Conservation (phyloP, 2,797 vertebrate species). For the Acipenser transmontanus region DNA sequence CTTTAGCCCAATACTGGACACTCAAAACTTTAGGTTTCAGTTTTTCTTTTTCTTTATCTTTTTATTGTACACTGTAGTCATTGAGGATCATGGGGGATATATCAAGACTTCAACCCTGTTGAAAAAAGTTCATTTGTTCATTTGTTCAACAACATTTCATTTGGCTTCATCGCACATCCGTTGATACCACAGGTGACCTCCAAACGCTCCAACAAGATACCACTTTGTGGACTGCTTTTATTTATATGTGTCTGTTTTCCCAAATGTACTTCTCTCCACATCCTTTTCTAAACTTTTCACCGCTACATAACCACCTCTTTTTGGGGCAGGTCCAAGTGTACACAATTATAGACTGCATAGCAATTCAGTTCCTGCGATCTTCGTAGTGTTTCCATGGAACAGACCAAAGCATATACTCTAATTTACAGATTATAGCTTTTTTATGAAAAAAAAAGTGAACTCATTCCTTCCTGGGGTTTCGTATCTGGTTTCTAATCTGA, state of each 20-base stretch:
- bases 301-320: constrained; percentile 1
- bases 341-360: constrained; percentile 3
- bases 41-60: too few species aligned
- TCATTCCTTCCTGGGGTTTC: background rate
- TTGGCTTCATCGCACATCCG: background rate
- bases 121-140: too few species aligned
- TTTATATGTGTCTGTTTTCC: background rate
- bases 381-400: background rate
- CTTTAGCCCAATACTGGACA: too few species aligned
- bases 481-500: constrained; percentile 3
- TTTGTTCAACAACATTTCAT: too few species aligned
- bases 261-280: background rate
- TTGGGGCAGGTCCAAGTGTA: background rate
- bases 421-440: constrained; percentile 3
- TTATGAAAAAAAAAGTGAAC: background rate
- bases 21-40: too few species aligned
- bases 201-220: background rate
- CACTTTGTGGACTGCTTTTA: background rate
- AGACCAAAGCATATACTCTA: background rate
- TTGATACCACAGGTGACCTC: background rate
- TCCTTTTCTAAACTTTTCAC: background rate
- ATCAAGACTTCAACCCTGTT: too few species aligned
- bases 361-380: background rate
- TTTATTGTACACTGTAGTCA: too few species aligned
- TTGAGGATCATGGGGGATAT: too few species aligned